Evolutionary conservation across 2,113 vertebrate species (phyloP), one percentile per base, ranked within the genome.

Genomic region (Chaetura pelagica): DNA sequence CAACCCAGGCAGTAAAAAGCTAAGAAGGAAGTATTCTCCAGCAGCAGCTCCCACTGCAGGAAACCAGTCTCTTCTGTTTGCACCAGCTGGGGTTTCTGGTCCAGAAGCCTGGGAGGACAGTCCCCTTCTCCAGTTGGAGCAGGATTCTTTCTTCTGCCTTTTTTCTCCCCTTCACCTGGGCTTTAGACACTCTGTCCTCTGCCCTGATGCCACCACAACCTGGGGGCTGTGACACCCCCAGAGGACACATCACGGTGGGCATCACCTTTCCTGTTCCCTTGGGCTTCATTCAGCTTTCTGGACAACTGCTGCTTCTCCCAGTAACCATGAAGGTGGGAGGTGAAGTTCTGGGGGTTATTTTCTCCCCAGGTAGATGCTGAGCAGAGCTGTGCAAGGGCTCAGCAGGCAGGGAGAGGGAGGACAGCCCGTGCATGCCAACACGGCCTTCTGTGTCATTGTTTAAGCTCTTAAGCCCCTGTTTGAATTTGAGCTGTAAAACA

Each of bases 401-500:
- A 13, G 35, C 38, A 42, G n/a, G 74, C 55, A 84, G 30, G 35
- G 59, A 57, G 72, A 64, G 55, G 30, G 48, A 20, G 64, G 74
- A 58, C 7, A 54, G 40, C 29, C 32, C 64, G 51, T 66, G 38
- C 57, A 13, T 54, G 89, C 91, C 93, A 91, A 51, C 67, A 93
- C 61, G 68, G 78, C 87, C 74, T 92, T 42, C 20, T 40, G 40
- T 84, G 89, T 68, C 78, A 20, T 66, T 95, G 72, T 81, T 93
- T 82, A 89, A 97, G 89, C 91, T 94, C 87, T 96, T 97, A 94
- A 96, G 86, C 80, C 85, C 42, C 67, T 87, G 16, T 94, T 95
- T 95, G 91, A 95, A 92, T 91, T 75, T 57, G 68, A 90, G 74
- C 87, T 96, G 95, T 94, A 93, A 95, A 97, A 96, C 85, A 94